phyloP scores from a whole-genome alignment of 2,113 vertebrate genomes.

The Coracopsis vasa region DNA sequence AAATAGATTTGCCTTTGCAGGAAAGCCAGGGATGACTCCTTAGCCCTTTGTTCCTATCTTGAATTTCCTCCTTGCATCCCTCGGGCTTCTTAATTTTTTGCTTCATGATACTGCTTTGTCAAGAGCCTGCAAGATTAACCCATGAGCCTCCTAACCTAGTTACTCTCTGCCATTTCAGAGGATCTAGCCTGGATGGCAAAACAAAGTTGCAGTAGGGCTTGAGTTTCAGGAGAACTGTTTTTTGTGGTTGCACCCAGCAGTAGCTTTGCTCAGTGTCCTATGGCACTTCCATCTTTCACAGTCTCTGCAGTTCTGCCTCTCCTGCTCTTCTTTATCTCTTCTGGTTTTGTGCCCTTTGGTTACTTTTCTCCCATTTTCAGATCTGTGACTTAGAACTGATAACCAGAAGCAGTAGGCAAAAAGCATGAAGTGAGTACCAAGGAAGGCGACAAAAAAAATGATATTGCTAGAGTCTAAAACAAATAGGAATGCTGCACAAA shows the following conservation, averaged over 20 bases:
- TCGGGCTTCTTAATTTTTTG: conserved; percentile 40
- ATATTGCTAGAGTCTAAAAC: not conserved
- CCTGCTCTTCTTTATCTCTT: not conserved
- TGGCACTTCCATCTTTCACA: not conserved
- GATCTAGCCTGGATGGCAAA: not conserved
- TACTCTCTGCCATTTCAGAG: not conserved
- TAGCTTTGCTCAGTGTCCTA: not conserved
- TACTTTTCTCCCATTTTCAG: not conserved
- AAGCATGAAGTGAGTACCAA: not conserved
- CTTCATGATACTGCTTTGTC: not conserved
- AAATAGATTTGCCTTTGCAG: conserved; percentile 35
- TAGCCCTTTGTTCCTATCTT: conserved; percentile 42
- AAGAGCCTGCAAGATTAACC: conserved; percentile 42
- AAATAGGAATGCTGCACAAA: not conserved
- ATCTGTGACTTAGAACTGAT: not conserved
- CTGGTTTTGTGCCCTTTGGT: not conserved
- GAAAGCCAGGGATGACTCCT: not conserved
- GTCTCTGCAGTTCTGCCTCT: not conserved
- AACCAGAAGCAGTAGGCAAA: not conserved
- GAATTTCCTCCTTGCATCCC: conserved; percentile 43
- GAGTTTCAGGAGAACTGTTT: not conserved
- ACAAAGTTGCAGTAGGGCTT: not conserved
- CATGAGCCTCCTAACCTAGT: not conserved
- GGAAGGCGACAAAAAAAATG: not conserved
- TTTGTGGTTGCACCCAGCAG: not conserved